Evolutionary conservation across 2,888 invertebrate species (phyloP), one percentile per base, ranked within the genome.

Genomic region (Biston betularia): DNA sequence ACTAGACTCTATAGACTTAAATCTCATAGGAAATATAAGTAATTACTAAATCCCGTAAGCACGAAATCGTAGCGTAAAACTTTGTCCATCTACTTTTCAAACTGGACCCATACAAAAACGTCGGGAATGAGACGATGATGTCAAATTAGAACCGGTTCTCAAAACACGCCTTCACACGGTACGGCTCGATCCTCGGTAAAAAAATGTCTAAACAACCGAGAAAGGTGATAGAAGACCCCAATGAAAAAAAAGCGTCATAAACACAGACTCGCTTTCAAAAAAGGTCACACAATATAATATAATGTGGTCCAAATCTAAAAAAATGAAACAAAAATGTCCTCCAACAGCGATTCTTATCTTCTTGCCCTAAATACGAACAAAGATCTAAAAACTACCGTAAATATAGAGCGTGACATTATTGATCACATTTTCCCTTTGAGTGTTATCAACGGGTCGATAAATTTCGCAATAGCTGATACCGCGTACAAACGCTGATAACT

Each of bases 361-460:
- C 42, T 33, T 57, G 54, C 49, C 68, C 65, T 55, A 66, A 62
- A 66, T 71, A 35, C 45, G 44, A 49, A 58, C 53, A 44, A 46
- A 63, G 54, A 61, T 50, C 45, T 56, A 54, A 61, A 65, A 65
- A 65, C 46, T 46, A 11, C 33, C 48, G 15, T 38, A 49, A 61
- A 66, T 54, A 58, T 67, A 38, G 54, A 58, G 53, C 62, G 38
- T 40, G 24, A 49, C 58, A 75, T 68, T 81, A 79, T 79, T 79
- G 80, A 82, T 83, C 74, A 79, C 67, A 73, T 74, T 78, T 76
- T 80, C 79, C 80, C 78, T 81, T 75, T 72, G 72, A 77, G 80
- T 79, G 80, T 82, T 86, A 89, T 79, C 81, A 81, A 76, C 71
- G 79, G 79, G 72, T 80, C 81, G 89, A 90, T 90, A 90, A 89